phyloP scores from a whole-genome alignment of 2,113 vertebrate genomes.

The Hydropotes inermis region DNA sequence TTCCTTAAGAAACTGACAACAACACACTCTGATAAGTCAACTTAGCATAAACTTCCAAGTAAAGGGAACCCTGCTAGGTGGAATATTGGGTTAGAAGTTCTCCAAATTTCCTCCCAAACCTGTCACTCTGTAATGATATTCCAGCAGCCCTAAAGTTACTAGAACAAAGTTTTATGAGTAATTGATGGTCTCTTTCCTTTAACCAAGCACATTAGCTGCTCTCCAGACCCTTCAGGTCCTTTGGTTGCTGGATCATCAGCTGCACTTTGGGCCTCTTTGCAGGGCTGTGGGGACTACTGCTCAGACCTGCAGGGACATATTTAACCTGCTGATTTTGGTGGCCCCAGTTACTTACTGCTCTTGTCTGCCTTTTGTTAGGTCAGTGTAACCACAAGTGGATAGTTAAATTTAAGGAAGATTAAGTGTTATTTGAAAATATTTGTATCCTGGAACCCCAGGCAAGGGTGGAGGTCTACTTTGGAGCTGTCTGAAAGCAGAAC shows the following conservation, averaged over 20 bases:
- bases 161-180: constrained; percentile 58
- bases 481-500: not conserved
- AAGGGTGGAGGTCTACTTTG: not conserved
- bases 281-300: not conserved
- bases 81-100: not conserved
- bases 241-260: not conserved
- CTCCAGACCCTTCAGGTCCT: not conserved
- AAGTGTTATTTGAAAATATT: not conserved
- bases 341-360: not conserved
- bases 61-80: not conserved
- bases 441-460: not conserved
- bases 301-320: not conserved
- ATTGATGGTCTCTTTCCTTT: not conserved
- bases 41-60: not conserved
- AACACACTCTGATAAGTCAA: not conserved
- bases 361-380: not conserved
- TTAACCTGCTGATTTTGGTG: not conserved
- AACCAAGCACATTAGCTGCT: not conserved
- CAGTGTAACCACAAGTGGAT: not conserved
- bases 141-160: constrained; percentile 16
- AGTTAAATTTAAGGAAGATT: not conserved
- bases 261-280: not conserved
- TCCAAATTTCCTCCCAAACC: not conserved
- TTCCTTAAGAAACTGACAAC: not conserved
- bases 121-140: not conserved